Evolutionary conservation across 1,140 invertebrate species (phyloP).

Genomic region (Heliconius nattereri): DNA sequence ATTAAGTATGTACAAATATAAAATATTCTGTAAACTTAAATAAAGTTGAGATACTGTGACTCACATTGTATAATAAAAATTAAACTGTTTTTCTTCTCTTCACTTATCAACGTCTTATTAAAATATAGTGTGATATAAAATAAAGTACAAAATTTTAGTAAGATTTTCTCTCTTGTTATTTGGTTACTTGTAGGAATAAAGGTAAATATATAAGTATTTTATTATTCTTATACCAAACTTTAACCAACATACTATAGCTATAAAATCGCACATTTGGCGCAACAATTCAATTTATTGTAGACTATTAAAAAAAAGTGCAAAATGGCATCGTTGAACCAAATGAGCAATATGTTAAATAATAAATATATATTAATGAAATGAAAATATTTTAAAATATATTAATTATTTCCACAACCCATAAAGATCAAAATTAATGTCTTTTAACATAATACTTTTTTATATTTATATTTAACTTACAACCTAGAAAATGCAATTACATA

Average conservation of each 20-base stretch:
- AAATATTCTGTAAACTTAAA: background rate
- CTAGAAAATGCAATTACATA: background rate
- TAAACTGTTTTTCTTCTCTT: too few relatives aligned
- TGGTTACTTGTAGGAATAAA: background rate
- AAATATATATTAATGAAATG: too few relatives aligned
- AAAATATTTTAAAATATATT: too few relatives aligned
- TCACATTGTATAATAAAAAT: background rate
- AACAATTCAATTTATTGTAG: too few relatives aligned
- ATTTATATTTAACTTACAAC: background rate
- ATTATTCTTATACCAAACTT: background rate
- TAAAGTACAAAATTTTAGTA: background rate
- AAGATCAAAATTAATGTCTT: too few relatives aligned
- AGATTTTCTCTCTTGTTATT: background rate
- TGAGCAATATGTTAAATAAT: too few relatives aligned
- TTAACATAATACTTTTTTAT: too few relatives aligned
- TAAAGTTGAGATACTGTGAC: background rate
- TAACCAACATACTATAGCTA: too few relatives aligned
- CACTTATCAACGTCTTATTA: background rate
- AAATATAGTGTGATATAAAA: slow-evolving; percentile 2
- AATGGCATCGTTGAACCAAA: too few relatives aligned
- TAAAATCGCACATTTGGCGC: background rate
- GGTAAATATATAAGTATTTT: background rate
- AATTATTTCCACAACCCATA: too few relatives aligned
- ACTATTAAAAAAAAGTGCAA: too few relatives aligned
- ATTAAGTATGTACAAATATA: background rate